These are phyloP conservation scores for Cremastinae sp. DNA, from an alignment of 2,888 invertebrate species.

Conservation along the genomic window DNA sequence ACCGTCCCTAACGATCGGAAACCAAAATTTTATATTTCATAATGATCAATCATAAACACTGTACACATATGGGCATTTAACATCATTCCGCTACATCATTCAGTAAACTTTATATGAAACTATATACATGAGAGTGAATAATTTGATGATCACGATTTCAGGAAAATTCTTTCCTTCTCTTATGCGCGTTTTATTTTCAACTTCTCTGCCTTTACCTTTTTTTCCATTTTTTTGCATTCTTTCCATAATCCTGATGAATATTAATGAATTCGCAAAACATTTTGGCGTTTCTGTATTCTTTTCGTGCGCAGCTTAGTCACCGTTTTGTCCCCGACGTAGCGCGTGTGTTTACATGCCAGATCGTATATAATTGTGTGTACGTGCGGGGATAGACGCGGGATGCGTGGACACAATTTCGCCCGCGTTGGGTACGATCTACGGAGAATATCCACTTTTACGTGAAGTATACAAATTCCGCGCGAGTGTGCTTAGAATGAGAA, in stretches of 20 bases:
- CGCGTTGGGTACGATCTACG: conserved; percentile 35
- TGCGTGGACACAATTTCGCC: conserved; percentile 36
- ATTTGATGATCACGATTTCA: too few relatives aligned
- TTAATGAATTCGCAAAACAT: conserved; percentile 74
- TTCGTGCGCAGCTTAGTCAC: conserved; percentile 78
- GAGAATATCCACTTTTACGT: conserved; percentile 73
- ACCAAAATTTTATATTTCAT: too few relatives aligned
- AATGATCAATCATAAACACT: too few relatives aligned
- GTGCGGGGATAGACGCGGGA: conserved; percentile 7
- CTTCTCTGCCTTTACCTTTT: conserved; percentile 52
- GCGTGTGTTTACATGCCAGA: background rate
- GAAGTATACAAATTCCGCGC: conserved; percentile 76
- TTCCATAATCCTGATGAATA: conserved; percentile 77
- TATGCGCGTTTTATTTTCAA: conserved; percentile 1
- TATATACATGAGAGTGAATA: too few relatives aligned
- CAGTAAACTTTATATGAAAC: too few relatives aligned
- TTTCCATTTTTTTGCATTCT: conserved; percentile 69
- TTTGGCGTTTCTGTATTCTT: conserved; percentile 75
- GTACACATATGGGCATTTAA: too few relatives aligned
- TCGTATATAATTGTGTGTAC: conserved; percentile 13
- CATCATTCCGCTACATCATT: too few relatives aligned
- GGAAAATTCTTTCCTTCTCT: background rate
- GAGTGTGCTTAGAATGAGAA: conserved; percentile 76
- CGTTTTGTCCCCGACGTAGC: conserved; percentile 52
- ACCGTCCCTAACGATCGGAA: too few relatives aligned